Evolutionary conservation across 2,113 vertebrate species (phyloP), one percentile per base, ranked within the genome.

Genomic region (Onychorhynchus coronatus): DNA sequence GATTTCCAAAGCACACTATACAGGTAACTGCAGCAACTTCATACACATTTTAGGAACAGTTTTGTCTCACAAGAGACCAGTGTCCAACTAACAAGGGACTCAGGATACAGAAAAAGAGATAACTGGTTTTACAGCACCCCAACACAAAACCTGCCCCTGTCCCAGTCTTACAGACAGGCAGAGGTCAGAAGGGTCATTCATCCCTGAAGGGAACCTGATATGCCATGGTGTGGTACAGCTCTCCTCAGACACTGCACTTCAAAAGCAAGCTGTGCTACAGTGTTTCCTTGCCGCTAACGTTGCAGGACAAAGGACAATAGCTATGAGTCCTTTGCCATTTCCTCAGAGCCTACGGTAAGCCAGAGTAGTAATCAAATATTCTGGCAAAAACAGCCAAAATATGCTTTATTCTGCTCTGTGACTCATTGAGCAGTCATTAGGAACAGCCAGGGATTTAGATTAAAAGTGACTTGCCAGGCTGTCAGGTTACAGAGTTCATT

Each of bases 291-390:
- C 41, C 75, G 74, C 66, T 66, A 18, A 41, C 21, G 22, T 30
- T 49, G 71, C 58, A 74, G 87, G 91, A 87, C 88, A 84, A 94
- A 94, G 74, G 81, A 97, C 90, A 95, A 93, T 80, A 91, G 76
- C 70, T 77, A 4, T 1, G 23, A 86, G 79, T 66, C 33, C 72
- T 67, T 35, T 59, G 49, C 72, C 61, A 67, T 88, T 96, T 96
- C 93, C 92, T 93, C 44, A 75, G 85, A 70, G 52, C 56, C 81
- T 63, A 31, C 1, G 0, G 50, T 35, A 63, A 71, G 33, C 33
- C 63, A 68, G 50, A 92, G 73, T 5, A 70, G 78, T 65, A 66
- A 88, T 95, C 93, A 82, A 85, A 80, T 58, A 31, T 37, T 84
- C 52, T 89, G 76, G 68, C 82, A 91, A 93, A 91, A 93, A 0